phyloP scores from a whole-genome alignment of 1,140 invertebrate species.

The Drosophila rhopaloa region DNA sequence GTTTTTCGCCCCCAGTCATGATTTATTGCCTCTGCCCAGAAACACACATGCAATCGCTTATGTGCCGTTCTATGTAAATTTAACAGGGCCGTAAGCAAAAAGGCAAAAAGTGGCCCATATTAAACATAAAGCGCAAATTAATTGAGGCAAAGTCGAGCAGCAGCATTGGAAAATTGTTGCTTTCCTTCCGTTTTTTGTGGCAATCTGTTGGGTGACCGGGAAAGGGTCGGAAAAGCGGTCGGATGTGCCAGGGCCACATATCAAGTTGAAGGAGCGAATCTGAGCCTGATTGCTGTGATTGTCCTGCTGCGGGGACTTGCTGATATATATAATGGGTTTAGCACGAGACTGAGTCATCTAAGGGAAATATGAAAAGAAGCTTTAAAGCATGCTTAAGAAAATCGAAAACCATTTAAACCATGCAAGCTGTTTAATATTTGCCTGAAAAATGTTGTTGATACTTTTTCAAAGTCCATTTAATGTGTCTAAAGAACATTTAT shows the following conservation, averaged over 20 bases:
- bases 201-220: constrained; percentile 41
- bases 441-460: too few species aligned
- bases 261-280: constrained; percentile 24
- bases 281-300: constrained; percentile 47
- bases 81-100: constrained; percentile 61
- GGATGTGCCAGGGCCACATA: constrained; percentile 43
- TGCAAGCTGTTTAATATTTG: neutral
- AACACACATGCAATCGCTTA: constrained; percentile 3
- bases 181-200: constrained; percentile 15
- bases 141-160: constrained; percentile 65
- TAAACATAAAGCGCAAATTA: constrained; percentile 82
- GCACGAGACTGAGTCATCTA: neutral
- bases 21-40: constrained; percentile 60
- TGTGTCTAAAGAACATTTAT: too few species aligned
- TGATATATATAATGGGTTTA: constrained; percentile 21
- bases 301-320: constrained; percentile 5
- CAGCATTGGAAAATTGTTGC: constrained; percentile 48
- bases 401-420: too few species aligned
- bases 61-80: constrained; percentile 70
- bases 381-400: neutral
- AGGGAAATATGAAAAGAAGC: neutral
- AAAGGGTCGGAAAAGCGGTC: constrained; percentile 52
- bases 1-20: constrained; percentile 39
- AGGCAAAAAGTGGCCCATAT: constrained; percentile 60
- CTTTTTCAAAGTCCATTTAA: too few species aligned